Percentiles rank a stretch among this genome's conserved stretches.
phyloP scores from a whole-genome alignment of 1,140 invertebrate species.

The Ips typographus region DNA sequence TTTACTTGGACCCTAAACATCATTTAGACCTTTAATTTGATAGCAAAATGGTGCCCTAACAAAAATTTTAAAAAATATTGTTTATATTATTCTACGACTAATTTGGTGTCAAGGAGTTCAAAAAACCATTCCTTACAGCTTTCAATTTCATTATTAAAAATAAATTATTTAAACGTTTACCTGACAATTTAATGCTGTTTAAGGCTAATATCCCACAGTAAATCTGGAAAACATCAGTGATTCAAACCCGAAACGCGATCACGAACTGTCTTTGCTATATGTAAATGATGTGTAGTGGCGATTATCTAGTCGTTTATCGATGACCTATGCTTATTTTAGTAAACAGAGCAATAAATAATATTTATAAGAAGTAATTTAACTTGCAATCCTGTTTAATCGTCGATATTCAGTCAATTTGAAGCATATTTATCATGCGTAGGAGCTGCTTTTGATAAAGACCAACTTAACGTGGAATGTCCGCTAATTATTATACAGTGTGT shows the following conservation, averaged over 20 bases:
- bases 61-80: no score
- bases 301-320: slow-evolving; percentile 14
- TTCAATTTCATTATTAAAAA: not conserved
- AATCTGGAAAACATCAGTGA: not conserved
- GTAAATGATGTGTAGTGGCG: slow-evolving; percentile 9
- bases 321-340: slow-evolving; percentile 18
- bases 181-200: not conserved
- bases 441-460: no score
- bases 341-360: slow-evolving; percentile 23
- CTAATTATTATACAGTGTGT: no score
- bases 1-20: no score
- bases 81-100: no score
- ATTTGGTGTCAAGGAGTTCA: no score
- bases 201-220: not conserved
- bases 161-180: not conserved
- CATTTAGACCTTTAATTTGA: no score
- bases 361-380: not conserved
- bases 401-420: no score
- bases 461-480: no score
- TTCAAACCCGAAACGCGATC: slow-evolving; percentile 3
- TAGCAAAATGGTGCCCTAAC: no score
- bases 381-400: not conserved
- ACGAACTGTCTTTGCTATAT: not conserved
- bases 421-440: no score
- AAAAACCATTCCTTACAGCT: not conserved